A percentile compares a stretch with the other conserved stretches of the same genome.
Conservation (phyloP, 1,140 invertebrate genomes). For the Ostrea denselamellosa region DNA sequence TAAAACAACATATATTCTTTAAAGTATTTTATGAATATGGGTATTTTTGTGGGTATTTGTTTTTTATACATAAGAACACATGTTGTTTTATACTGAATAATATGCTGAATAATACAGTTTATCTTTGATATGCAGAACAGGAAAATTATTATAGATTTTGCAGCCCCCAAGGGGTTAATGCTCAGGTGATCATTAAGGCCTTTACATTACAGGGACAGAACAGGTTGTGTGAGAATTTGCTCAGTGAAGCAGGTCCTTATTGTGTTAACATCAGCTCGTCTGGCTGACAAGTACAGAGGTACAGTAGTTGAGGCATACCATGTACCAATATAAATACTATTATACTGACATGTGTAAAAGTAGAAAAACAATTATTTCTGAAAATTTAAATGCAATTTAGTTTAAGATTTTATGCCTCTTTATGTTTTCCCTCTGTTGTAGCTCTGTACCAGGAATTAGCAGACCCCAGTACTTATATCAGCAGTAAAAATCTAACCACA, state of each 20-base stretch:
- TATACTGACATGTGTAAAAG: too few species aligned
- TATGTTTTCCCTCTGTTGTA: slow-evolving; percentile 54
- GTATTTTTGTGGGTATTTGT: too few species aligned
- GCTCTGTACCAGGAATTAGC: slow-evolving; percentile 83
- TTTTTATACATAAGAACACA: too few species aligned
- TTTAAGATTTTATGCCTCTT: background rate
- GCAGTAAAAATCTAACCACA: slow-evolving; percentile 81
- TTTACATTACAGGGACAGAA: slow-evolving; percentile 77
- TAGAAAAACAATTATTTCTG: background rate
- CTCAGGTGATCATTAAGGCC: background rate
- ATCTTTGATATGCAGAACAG: too few species aligned
- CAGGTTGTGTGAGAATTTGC: slow-evolving; percentile 80
- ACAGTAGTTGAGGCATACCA: background rate
- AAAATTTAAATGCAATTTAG: background rate
- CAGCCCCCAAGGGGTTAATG: too few species aligned
- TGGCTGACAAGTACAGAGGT: slow-evolving; percentile 84
- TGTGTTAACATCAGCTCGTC: slow-evolving; percentile 82
- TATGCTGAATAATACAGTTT: too few species aligned
- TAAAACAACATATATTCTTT: too few species aligned
- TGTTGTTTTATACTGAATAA: too few species aligned
- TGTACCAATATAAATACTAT: background rate
- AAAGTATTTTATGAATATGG: too few species aligned
- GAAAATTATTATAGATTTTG: too few species aligned
- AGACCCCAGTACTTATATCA: slow-evolving; percentile 85
- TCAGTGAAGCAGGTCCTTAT: slow-evolving; percentile 84